Base-by-base conservation (phyloP, 2,888 invertebrate genomes). In the Eupeodes latifasciatus region DNA sequence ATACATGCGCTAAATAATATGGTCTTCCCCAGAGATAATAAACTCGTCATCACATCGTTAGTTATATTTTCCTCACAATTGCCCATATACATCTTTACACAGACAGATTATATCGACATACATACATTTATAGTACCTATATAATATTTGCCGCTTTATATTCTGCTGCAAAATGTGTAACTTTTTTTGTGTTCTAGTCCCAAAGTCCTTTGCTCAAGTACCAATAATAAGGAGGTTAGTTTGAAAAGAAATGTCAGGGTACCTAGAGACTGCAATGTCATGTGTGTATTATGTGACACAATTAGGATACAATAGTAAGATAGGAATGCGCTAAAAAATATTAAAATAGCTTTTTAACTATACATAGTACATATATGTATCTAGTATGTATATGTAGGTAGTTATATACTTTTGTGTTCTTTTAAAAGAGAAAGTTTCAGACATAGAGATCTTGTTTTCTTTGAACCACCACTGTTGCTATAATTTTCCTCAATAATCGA, bases 221-320 rank as follows among this genome's bases (percentile, higher is more conserved):
- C 88, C 85, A 88, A 88, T 88, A 88, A 88, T 81, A 88, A 88
- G 84, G 85, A 88, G 88, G 88, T 88, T 85, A 85, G 85, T 77
- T 88, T 88, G 81, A 85, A 88, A 88, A 85, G 85, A 88, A 88
- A 88, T 88, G 88, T 88, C 88, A 88, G 88, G 88, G 88, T 85
- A 71, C 40, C 71, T 71, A 85, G 75, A 88, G 88, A 88, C 88
- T 85, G 88, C 88, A 88, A 88, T 88, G 88, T 88, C 88, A 88
- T 88, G 85, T 88, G 78, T 75, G 81, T 75, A 88, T 85, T 88
- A 88, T 79, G 85, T 85, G 78, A 69, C 81, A 85, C 85, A 88
- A 88, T 85, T 88, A 79, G 88, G 81, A 69, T 74, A 88, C 69
- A 85, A 88, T 88, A 85, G 85, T 72, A 69, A 71, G 85, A 78